These are phyloP conservation scores for Parasteatoda tepidariorum DNA, from an alignment of 1,140 invertebrate species.

Conservation along the genomic window DNA sequence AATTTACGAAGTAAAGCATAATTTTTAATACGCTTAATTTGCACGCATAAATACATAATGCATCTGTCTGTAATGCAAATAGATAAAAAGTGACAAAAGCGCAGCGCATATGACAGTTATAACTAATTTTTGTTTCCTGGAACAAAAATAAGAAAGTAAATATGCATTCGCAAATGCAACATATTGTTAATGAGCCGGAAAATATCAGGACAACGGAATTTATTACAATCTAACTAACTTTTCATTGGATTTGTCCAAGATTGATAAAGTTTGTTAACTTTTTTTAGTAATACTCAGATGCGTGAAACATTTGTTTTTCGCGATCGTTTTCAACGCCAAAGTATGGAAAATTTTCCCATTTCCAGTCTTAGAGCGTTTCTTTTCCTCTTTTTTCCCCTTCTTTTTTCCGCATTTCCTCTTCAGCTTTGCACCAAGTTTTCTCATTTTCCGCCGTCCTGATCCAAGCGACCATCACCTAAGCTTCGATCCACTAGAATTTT, in stretches of 20 bases:
- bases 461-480: slow-evolving; percentile 25
- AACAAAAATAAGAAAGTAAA: no score
- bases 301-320: slow-evolving; percentile 31
- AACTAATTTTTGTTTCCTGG: no score
- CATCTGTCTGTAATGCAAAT: no score
- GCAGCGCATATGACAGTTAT: no score
- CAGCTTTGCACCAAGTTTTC: slow-evolving; percentile 34
- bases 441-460: slow-evolving; percentile 39
- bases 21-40: no score
- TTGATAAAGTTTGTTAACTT: slow-evolving; percentile 10
- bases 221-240: slow-evolving; percentile 9
- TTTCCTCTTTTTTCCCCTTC: not conserved
- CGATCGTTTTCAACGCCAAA: slow-evolving; percentile 14
- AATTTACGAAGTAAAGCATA: no score
- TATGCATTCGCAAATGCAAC: no score
- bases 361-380: slow-evolving; percentile 26
- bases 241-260: slow-evolving; percentile 15
- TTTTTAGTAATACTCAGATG: slow-evolving; percentile 1
- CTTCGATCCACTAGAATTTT: slow-evolving; percentile 51
- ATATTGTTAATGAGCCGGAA: no score
- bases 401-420: not conserved
- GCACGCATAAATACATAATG: no score
- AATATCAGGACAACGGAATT: no score
- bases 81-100: no score
- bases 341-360: slow-evolving; percentile 42